Evolutionary conservation across 2,113 vertebrate species (phyloP), one percentile per base, ranked within the genome.

Genomic region (Hypomesus transpacificus): DNA sequence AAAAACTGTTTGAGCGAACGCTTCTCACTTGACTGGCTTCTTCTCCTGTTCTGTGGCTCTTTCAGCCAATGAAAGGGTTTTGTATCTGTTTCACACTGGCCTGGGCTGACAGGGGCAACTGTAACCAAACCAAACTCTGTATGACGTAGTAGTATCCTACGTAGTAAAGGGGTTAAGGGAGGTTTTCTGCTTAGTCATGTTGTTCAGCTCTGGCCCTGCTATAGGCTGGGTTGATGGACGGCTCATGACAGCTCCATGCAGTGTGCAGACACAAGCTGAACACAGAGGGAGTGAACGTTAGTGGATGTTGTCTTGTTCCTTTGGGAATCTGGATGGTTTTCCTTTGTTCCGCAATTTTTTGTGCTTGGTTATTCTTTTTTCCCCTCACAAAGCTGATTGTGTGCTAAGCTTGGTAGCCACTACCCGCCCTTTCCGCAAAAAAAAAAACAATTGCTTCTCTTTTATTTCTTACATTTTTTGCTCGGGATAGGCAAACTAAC

Each of bases 11-110:
- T 75, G 83, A 87, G 82, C 80, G 80, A 81, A 80, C 65, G 84
- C 86, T 89, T 82, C 78, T 87, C 71, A 74, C 82, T 87, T 89
- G 87, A 82, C 84, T 90, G 85, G 77, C 87, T 90, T 80, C 68
- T 78, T 75, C 81, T 85, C 77, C 77, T 83, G 71, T 84, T 75
- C 84, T 85, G 80, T 86, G 82, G 87, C 90, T 89, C 89, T 92
- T 91, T 91, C 87, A 83, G 81, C 75, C 80, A 58, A 76, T 85
- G 89, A 90, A 91, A 91, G 90, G 88, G 87, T 88, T 90, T 91
- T 92, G 91, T 91, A 88, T 92, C 90, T 90, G 88, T 87, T 83
- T 80, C 86, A 84, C 82, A 83, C 90, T 91, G 89, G 79, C 81
- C 87, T 85, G 87, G 81, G 85, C 86, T 87, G 86, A 82, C 78